Evolutionary conservation across 1,140 invertebrate genomes (phyloP).

Genomic region (Uloborus diversus): DNA sequence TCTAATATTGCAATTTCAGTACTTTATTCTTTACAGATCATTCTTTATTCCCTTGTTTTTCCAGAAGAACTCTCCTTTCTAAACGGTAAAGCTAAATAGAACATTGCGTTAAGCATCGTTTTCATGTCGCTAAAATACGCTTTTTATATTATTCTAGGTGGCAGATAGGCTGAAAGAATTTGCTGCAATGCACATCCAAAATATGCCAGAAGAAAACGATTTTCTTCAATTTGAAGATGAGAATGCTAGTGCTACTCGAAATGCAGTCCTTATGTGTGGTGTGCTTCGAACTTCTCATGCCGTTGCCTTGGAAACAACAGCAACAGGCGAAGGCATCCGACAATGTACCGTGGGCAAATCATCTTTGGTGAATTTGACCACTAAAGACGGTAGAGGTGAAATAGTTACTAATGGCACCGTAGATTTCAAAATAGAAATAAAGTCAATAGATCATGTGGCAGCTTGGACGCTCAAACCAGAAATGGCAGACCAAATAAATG

Average conservation of each 20-base stretch:
- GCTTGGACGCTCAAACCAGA: conserved; percentile 59
- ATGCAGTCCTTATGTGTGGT: conserved; percentile 64
- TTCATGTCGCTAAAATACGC: too few relatives aligned
- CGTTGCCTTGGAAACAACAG: conserved; percentile 66
- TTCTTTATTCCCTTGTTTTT: too few relatives aligned
- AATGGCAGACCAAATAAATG: conserved; percentile 66
- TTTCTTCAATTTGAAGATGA: conserved; percentile 64
- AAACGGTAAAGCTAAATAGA: too few relatives aligned
- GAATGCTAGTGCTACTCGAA: conserved; percentile 62
- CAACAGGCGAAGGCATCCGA: conserved; percentile 65
- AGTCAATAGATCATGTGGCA: conserved; percentile 46
- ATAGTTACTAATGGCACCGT: conserved; percentile 63
- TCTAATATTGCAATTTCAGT: too few relatives aligned
- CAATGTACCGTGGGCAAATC: conserved; percentile 62
- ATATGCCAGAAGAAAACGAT: conserved; percentile 67
- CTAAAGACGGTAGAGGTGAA: conserved; percentile 65
- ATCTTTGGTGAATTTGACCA: conserved; percentile 64
- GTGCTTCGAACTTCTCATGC: conserved; percentile 65
- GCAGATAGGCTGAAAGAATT: conserved; percentile 68
- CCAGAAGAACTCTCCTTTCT: too few relatives aligned
- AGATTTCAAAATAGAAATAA: conserved; percentile 26
- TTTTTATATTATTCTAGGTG: conserved; percentile 65
- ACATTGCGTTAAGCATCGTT: too few relatives aligned
- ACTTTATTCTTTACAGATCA: too few relatives aligned
- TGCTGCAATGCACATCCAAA: conserved; percentile 63